Evolutionary conservation across 2,113 vertebrate species (phyloP).

Genomic region (Mus musculus): GRCm39 chr12:106717001-106717500

Average conservation of each 20-base stretch:
- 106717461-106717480: too few relatives aligned
- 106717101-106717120: not conserved
- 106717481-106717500: not conserved
- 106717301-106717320: not conserved
- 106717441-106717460: not conserved
- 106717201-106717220: not conserved
- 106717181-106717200: not conserved
- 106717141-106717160: not conserved
- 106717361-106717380: not conserved
- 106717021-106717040: not conserved
- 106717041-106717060: too few relatives aligned
- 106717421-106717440: not conserved
- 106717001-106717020: not conserved
- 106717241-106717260: not conserved
- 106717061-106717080: not conserved
- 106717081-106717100: not conserved
- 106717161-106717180: not conserved
- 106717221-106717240: not conserved
- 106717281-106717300: not conserved
- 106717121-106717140: too few relatives aligned
- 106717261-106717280: not conserved
- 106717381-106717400: not conserved
- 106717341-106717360: not conserved
- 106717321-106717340: not conserved
- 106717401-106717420: not conserved